These are phyloP conservation scores for Carterocephalus palaemon DNA, from an alignment of 2,888 invertebrate species.

Conservation along the genomic window DNA sequence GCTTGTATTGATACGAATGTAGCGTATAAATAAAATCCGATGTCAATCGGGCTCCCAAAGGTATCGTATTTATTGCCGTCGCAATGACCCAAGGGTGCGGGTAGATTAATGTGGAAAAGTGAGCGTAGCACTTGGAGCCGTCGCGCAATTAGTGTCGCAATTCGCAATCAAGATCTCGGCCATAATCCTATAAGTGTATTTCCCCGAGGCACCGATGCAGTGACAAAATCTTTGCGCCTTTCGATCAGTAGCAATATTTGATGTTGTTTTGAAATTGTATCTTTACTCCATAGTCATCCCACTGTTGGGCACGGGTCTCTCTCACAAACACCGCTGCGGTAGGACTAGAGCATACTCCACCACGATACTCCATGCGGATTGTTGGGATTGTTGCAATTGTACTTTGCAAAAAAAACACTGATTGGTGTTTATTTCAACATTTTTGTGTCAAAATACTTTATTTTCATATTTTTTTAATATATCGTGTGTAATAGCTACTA, in stretches of 20 bases:
- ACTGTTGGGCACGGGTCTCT: too few species aligned
- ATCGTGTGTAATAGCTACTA: too few species aligned
- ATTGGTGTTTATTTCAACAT: too few species aligned
- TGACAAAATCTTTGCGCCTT: slow-evolving; percentile 23
- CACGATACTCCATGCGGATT: too few species aligned
- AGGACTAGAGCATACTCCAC: too few species aligned
- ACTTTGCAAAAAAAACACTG: too few species aligned
- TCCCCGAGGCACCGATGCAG: slow-evolving; percentile 34
- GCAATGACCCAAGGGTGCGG: slow-evolving; percentile 32
- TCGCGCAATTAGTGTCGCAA: slow-evolving; percentile 56
- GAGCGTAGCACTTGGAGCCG: slow-evolving; percentile 36
- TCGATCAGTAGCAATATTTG: slow-evolving; percentile 1
- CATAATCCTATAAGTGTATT: slow-evolving; percentile 50
- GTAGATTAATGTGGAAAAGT: slow-evolving; percentile 41
- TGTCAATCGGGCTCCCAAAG: slow-evolving; percentile 38
- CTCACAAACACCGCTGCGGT: too few species aligned
- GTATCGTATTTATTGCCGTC: slow-evolving; percentile 38
- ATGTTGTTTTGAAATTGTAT: slow-evolving; percentile 3
- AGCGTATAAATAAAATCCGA: slow-evolving; percentile 40
- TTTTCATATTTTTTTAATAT: too few species aligned
- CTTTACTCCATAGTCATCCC: too few species aligned
- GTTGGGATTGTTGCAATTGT: too few species aligned
- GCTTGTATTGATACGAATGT: slow-evolving; percentile 5
- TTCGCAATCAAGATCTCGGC: slow-evolving; percentile 56
- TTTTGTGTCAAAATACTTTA: too few species aligned